Evolutionary conservation across 2,113 vertebrate species (phyloP).

Genomic region (Eonycteris spelaea): DNA sequence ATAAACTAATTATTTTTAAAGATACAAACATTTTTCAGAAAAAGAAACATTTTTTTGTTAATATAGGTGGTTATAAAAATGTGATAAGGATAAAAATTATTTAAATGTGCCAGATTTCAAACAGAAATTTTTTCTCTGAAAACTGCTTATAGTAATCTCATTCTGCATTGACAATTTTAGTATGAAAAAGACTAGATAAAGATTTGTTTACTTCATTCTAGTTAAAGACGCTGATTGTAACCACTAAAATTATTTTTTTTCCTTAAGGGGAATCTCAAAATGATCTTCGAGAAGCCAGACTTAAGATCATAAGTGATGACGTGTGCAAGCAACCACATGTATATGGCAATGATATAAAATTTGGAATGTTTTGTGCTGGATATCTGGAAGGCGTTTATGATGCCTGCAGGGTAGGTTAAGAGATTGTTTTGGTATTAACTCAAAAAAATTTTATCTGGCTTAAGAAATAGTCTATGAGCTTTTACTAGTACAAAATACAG

Average conservation of each 20-base stretch:
- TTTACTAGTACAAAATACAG: background rate
- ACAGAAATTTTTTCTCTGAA: background rate
- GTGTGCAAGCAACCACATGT: constrained; percentile 84
- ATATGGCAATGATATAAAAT: constrained; percentile 80
- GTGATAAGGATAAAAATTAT: background rate
- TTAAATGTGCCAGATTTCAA: background rate
- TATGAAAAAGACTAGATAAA: background rate
- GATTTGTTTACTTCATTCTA: background rate
- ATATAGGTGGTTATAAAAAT: constrained; percentile 6
- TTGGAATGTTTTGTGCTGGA: constrained; percentile 94
- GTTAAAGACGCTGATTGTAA: background rate
- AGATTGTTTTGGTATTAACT: background rate
- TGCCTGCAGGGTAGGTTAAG: constrained; percentile 91
- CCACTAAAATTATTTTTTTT: constrained; percentile 53
- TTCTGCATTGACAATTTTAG: background rate
- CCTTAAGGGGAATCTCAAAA: constrained; percentile 73
- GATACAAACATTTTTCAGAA: background rate
- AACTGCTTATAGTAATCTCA: background rate
- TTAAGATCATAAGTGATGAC: constrained; percentile 90
- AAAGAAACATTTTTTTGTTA: background rate
- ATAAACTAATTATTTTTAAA: background rate
- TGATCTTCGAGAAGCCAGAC: constrained; percentile 89
- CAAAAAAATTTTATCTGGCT: background rate
- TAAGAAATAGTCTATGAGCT: background rate
- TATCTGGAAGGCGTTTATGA: constrained; percentile 89